Evolutionary conservation across 2,113 vertebrate species (phyloP), one percentile per base, ranked within the genome.

Genomic region (Pao palembangensis): DNA sequence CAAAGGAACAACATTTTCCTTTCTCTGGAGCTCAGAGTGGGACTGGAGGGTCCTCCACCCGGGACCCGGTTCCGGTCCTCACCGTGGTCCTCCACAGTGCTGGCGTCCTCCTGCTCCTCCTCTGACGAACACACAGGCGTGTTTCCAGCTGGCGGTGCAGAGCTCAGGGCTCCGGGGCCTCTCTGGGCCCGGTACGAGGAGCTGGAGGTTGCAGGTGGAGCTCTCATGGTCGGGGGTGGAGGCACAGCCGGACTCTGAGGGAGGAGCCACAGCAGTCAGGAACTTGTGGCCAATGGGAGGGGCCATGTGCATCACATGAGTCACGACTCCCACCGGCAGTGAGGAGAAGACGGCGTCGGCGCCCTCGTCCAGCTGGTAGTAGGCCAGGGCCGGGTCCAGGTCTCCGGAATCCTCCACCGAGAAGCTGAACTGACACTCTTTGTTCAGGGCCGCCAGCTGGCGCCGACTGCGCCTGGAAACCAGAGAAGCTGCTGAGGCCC

Each of bases 81-180:
- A 87, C 83, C 76, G 28, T 80, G 85, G 43, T 85, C 76, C 38
- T 81, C 80, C 53, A 76, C 68, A 0, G 78, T 76, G 55, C 77
- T 82, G 0, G 51, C 12, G n/a, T 81, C 77, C 62, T 83, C 87
- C 64, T 67, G 81, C 13, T 88, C 87, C 2, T 88, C 87, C 55
- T 86, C 85, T 0, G 87, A 86, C 0, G 87, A 87, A 54, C 80
- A 80, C 0, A 74, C 53, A 0, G 73, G 66, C 3, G 73, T 64
- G 52, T 70, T 81, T 20, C 73, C 68, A 1, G 71, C 67, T 1
- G 73, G 67, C 8, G 75, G 72, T 1, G 67, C 31, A 0, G 71
- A 23, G 0, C 67, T 53, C 10, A 64, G 69, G 38, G 74, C 34
- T 16, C 74, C 74, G 0, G 81, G 15, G 10, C 51, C 55, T 51